phyloP scores from a whole-genome alignment of 2,113 vertebrate genomes.

The Actenoides hombroni region DNA sequence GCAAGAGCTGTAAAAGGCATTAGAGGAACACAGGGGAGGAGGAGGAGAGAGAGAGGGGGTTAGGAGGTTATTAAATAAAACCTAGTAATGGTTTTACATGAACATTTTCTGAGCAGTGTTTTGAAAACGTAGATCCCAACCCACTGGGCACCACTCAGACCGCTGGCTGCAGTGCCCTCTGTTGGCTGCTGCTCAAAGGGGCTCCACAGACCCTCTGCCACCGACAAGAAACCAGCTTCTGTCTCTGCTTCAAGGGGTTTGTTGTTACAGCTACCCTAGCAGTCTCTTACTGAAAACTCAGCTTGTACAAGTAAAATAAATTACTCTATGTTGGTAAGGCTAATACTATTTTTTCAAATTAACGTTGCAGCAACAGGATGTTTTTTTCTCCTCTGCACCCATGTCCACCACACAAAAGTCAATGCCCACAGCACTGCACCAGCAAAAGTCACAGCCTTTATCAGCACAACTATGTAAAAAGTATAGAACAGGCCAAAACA shows the following conservation, averaged over 20 bases:
- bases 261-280: neutral
- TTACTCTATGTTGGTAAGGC: neutral
- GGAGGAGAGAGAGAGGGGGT: slow-evolving; percentile 61
- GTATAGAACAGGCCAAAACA: neutral
- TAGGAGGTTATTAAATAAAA: slow-evolving; percentile 71
- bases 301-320: neutral
- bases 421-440: neutral
- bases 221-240: neutral
- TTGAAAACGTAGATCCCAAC: slow-evolving; percentile 11
- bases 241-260: neutral
- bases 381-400: neutral
- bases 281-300: neutral
- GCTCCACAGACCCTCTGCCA: neutral
- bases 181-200: neutral
- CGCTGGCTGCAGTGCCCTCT: neutral
- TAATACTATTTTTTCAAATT: neutral
- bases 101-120: slow-evolving; percentile 40
- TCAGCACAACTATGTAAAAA: neutral
- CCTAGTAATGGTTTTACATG: slow-evolving; percentile 62
- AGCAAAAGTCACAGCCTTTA: neutral
- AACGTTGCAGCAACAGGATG: neutral
- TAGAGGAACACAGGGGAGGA: slow-evolving; percentile 73
- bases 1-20: slow-evolving; percentile 69
- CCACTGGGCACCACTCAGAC: neutral
- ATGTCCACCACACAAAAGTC: neutral